Evolutionary conservation across 2,797 vertebrate genomes (phyloP).

Genomic region (Scleropages formosus): DNA sequence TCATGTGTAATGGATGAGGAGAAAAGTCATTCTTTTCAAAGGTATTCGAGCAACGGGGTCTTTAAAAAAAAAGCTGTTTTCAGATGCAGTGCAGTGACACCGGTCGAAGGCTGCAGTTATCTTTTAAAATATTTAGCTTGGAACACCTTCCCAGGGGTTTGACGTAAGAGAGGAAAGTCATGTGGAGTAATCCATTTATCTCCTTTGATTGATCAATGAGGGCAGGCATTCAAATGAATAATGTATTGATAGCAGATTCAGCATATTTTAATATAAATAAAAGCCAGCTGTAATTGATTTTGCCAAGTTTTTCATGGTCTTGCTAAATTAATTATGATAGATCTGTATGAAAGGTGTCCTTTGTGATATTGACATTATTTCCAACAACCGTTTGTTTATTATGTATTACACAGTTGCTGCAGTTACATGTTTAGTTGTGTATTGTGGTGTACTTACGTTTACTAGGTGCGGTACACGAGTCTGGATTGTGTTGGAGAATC

Average conservation of each 20-base stretch:
- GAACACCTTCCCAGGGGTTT: slow-evolving; percentile 2
- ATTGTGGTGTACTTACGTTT: too few species aligned
- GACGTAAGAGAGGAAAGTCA: neutral
- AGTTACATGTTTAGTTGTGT: too few species aligned
- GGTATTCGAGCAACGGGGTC: neutral
- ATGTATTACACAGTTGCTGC: too few species aligned
- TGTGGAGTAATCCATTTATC: slow-evolving; percentile 14
- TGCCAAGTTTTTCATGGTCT: slow-evolving; percentile 1
- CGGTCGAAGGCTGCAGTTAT: neutral
- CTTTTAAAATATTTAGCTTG: slow-evolving; percentile 16
- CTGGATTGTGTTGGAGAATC: too few species aligned
- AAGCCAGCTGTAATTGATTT: neutral
- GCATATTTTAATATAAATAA: slow-evolving; percentile 14
- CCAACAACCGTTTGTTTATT: too few species aligned
- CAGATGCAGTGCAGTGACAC: neutral
- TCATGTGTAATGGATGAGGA: neutral
- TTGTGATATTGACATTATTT: neutral
- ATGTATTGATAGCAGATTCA: slow-evolving; percentile 22
- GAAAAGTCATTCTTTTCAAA: neutral
- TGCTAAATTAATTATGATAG: neutral
- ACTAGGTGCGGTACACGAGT: too few species aligned
- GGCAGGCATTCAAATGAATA: slow-evolving; percentile 16
- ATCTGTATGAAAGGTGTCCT: neutral
- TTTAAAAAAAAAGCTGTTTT: neutral
- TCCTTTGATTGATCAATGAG: slow-evolving; percentile 15